Evolutionary conservation across 2,888 invertebrate species (phyloP), one percentile per base, ranked within the genome.

Genomic region (Lepidocyrtinus sp.): DNA sequence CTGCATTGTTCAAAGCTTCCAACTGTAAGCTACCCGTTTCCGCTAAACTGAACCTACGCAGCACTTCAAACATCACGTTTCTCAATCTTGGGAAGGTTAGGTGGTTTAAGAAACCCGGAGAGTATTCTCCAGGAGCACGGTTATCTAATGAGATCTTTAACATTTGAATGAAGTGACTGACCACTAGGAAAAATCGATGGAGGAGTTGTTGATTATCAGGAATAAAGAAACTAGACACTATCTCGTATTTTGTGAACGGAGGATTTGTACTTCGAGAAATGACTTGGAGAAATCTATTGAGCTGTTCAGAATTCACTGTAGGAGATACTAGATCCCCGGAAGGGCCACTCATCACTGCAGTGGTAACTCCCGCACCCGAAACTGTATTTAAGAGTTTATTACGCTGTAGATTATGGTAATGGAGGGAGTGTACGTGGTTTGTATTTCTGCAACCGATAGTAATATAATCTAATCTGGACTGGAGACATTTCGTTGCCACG

Each of bases 141-240:
- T 78, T 78, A 50, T 78, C 78, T 62, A 78, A 25, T 72, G 78
- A 78, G 72, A 78, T 82, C 76, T 69, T 82, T 15, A 82, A 25
- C n/a, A 67, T 21, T 77, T 78, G 70, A 36, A 82, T 63, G 64
- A 64, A 82, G 1, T 74, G 71, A 26, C 77, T 65, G 27, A 61
- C 46, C 15, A 64, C 27, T n/a, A 59, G 59, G 46, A 82, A 82
- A 65, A 82, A 78, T 45, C 27, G 26, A 3, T 74, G 73, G 2
- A 82, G 68, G 17, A 82, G 36, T 9, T 22, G 17, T 19, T 82
- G 70, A 45, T 82, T 82, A 25, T 74, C 74, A 5, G 74, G 72
- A 46, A 65, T 63, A 59, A 82, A 82, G 70, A 82, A 82, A 24
- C 77, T 82, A 1, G 82, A 78, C 7, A 75, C 70, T 21, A 82